Evolutionary conservation across 2,113 vertebrate genomes (phyloP).

Genomic region (Octodon degus): DNA sequence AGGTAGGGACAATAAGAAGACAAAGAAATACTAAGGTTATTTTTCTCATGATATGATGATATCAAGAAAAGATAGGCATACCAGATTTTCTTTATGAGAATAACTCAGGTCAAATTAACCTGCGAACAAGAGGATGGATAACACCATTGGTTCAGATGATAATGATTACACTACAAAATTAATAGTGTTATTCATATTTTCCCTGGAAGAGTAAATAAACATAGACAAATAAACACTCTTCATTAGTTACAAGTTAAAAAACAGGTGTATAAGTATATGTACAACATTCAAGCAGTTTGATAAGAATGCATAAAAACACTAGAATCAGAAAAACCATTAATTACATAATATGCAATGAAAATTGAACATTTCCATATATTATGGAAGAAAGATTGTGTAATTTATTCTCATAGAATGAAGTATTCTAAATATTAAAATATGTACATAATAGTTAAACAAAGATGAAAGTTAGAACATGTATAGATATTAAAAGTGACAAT

Average conservation of each 20-base stretch:
- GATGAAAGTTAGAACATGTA: background rate
- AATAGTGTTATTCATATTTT: background rate
- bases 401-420: background rate
- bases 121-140: background rate
- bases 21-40: background rate
- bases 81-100: background rate
- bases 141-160: background rate
- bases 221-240: background rate
- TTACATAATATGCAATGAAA: conserved; percentile 27
- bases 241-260: background rate
- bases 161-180: background rate
- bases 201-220: background rate
- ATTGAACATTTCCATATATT: background rate
- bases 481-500: background rate
- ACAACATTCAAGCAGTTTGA: background rate
- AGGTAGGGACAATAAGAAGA: background rate
- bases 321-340: background rate
- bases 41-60: background rate
- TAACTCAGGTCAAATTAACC: background rate
- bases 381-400: background rate
- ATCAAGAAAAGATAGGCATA: background rate
- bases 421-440: conserved; percentile 47
- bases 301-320: background rate
- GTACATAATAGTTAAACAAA: background rate
- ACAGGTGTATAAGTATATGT: background rate